Evolutionary conservation across 1,140 invertebrate species (phyloP), one percentile per base, ranked within the genome.

Genomic region (Eurytemora carolleeae): DNA sequence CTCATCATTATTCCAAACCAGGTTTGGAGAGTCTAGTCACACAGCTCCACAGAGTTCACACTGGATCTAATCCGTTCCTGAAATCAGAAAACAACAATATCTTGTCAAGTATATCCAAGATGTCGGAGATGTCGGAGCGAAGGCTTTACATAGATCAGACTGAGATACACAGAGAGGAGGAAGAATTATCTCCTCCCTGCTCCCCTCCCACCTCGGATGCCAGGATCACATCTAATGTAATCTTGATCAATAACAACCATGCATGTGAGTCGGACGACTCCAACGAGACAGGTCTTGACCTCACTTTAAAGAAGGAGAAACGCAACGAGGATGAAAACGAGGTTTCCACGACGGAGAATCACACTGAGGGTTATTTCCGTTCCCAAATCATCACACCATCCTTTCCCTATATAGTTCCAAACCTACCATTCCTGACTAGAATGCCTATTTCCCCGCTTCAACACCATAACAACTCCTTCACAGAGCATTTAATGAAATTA

Each of bases 11-110:
- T 44, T 12, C 31, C 7, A 44, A 44, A n/a, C 31, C 31, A 44
- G 31, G 31, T 44, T 12, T 44, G 7, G 7, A 44, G 31, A 44
- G 31, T n/a, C 31, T 44, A n/a, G 31, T 44, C 31, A 44, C 31
- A 44, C 31, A 44, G 7, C n/a, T 44, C 7, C 31, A 44, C 31
- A 44, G 31, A n/a, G 31, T n/a, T n/a, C 7, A 44, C 31, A 44
- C 7, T 31, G 22, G 22, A 3, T n/a, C 17, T n/a, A 25, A 19
- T 22, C 22, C n/a, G 25, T 20, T n/a, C 21, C 22, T 22, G 7
- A 44, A 44, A n/a, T 44, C 31, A 44, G 44, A 60, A 19, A 60
- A 60, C 59, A 60, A 60, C 59, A 60, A 60, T 53, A 24, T 60
- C 44, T 31, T 59, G 22, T 31, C 25, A 18, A 59, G 58, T 25